Evolutionary conservation across 2,113 vertebrate species (phyloP).

Genomic region (Ptyas mucosa): DNA sequence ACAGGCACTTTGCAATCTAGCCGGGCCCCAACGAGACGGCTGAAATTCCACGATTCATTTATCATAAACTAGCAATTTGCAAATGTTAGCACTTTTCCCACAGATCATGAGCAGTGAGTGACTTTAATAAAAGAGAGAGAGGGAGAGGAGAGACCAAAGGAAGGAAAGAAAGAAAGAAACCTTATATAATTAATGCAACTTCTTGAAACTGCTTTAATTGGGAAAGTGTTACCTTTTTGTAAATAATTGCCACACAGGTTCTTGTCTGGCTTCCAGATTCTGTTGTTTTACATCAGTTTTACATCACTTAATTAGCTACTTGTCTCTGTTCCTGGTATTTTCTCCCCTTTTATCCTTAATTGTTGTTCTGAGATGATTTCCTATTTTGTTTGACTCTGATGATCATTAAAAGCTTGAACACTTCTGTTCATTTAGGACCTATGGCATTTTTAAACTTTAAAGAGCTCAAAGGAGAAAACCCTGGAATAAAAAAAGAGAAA

Average conservation of each 20-base stretch:
- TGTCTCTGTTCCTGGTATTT: conserved; percentile 46
- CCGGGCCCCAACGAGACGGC: conserved; percentile 64
- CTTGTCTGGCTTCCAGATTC: conserved; percentile 49
- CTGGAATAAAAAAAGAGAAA: conserved; percentile 36
- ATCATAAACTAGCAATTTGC: conserved; percentile 73
- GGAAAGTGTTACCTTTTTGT: conserved; percentile 56
- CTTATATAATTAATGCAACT: conserved; percentile 61
- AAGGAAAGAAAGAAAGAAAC: conserved; percentile 36
- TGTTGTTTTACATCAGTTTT: conserved; percentile 40
- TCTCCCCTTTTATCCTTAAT: conserved; percentile 48
- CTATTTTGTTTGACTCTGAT: conserved; percentile 41
- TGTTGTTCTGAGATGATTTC: conserved; percentile 45
- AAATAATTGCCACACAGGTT: conserved; percentile 57
- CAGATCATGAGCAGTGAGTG: conserved; percentile 67
- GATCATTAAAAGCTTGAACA: conserved; percentile 57
- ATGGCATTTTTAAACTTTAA: conserved; percentile 33
- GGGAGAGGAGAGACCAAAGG: not conserved
- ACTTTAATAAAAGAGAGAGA: conserved; percentile 62
- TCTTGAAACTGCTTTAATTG: conserved; percentile 63
- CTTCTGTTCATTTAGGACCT: conserved; percentile 41
- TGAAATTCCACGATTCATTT: conserved; percentile 72
- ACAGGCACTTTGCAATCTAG: conserved; percentile 62
- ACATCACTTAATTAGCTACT: conserved; percentile 61
- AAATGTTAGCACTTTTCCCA: conserved; percentile 74
- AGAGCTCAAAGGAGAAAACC: conserved; percentile 24